These are phyloP conservation scores for Timema cristinae DNA, from an alignment of 2,888 invertebrate species.

Conservation along the genomic window DNA sequence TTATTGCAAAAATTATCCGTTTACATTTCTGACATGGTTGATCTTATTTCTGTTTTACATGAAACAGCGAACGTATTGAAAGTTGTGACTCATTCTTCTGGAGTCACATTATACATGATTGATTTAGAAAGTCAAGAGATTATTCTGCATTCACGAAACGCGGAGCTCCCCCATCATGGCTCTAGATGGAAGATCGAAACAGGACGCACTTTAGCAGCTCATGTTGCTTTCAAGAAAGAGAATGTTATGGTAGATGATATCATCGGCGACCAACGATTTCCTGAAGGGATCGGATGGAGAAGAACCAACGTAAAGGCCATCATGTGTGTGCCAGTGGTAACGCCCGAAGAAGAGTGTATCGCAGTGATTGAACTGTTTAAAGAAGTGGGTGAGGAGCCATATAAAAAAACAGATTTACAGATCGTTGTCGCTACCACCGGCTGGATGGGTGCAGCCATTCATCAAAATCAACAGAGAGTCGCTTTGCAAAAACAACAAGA, in stretches of 20 bases:
- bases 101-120: background rate
- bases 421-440: conserved; percentile 41
- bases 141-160: background rate
- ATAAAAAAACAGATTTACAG: conserved; percentile 38
- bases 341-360: conserved; percentile 55
- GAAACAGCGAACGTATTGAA: conserved; percentile 48
- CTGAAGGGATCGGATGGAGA: conserved; percentile 49
- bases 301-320: conserved; percentile 49
- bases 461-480: conserved; percentile 44
- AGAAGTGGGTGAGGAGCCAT: conserved; percentile 43
- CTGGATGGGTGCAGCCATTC: conserved; percentile 52
- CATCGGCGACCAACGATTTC: conserved; percentile 53
- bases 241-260: conserved; percentile 54
- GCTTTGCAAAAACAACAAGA: conserved; percentile 44
- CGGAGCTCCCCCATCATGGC: conserved; percentile 46
- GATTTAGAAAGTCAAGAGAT: background rate
- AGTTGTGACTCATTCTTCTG: conserved; percentile 17
- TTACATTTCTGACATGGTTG: conserved; percentile 55
- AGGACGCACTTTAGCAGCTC: conserved; percentile 50
- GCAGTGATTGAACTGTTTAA: conserved; percentile 57
- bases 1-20: conserved; percentile 42
- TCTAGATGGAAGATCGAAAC: conserved; percentile 49
- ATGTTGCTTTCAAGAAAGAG: conserved; percentile 55
- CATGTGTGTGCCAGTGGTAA: conserved; percentile 56
- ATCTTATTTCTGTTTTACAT: conserved; percentile 52